phyloP scores from a whole-genome alignment of 2,113 vertebrate genomes.

The Puntigrus tetrazona region DNA sequence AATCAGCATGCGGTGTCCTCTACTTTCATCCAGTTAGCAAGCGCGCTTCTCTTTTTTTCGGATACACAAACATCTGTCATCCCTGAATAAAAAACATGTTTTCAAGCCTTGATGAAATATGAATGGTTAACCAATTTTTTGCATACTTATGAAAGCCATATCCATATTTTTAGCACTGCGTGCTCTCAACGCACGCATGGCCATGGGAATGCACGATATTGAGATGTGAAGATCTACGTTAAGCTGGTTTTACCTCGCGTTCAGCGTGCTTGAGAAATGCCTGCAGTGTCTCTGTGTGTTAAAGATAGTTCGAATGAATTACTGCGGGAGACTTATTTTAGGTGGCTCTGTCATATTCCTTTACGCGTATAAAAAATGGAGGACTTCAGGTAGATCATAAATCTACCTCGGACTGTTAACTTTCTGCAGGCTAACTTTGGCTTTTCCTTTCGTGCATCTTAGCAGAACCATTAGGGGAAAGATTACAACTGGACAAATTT shows the following conservation, averaged over 20 bases:
- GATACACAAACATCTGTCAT: neutral
- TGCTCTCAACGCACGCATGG: slow-evolving; percentile 52
- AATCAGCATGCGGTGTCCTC: neutral
- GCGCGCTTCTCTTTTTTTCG: neutral
- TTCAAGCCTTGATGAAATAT: slow-evolving; percentile 57
- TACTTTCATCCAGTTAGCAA: neutral
- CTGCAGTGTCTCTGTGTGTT: slow-evolving; percentile 1
- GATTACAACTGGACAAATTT: slow-evolving; percentile 10
- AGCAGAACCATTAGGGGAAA: neutral
- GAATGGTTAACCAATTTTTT: slow-evolving; percentile 60
- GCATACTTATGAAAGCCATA: slow-evolving; percentile 52
- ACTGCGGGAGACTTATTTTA: slow-evolving; percentile 51
- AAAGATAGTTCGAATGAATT: slow-evolving; percentile 43
- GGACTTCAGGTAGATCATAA: slow-evolving; percentile 45
- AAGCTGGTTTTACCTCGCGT: neutral
- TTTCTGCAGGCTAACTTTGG: slow-evolving; percentile 37
- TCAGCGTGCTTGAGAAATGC: neutral
- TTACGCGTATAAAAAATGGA: slow-evolving; percentile 45
- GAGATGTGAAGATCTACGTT: neutral
- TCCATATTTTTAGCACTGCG: slow-evolving; percentile 56
- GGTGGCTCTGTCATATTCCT: slow-evolving; percentile 45
- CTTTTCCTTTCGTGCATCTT: slow-evolving; percentile 31
- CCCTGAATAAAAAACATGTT: slow-evolving; percentile 31
- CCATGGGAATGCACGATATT: neutral
- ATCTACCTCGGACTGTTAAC: slow-evolving; percentile 31